A percentile compares a stretch with the other conserved stretches of the same genome.
Conservation (phyloP, 2,888 invertebrate species). For the Chirona hameri region DNA sequence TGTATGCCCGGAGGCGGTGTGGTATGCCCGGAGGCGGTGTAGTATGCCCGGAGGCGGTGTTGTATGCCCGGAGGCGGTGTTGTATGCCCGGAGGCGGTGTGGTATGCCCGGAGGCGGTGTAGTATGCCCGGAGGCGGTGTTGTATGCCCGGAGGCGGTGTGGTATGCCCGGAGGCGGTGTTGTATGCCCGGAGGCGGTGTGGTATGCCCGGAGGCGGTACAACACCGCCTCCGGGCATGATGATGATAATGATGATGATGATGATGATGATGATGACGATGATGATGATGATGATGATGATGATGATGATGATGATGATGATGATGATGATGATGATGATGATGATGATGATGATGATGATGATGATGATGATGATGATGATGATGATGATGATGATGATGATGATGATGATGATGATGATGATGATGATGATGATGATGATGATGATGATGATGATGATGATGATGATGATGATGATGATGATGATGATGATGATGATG, state of each 20-base stretch:
- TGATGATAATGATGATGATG: constrained; percentile 22
- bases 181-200: no score
- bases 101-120: no score
- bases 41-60: no score
- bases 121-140: no score
- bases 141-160: no score
- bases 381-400: constrained; percentile 52
- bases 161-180: no score
- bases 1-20: no score
- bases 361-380: constrained; percentile 46
- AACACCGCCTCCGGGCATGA: no score
- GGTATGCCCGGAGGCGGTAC: no score
- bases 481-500: constrained; percentile 34
- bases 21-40: no score
- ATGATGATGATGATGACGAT: constrained; percentile 10
- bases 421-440: constrained; percentile 48
- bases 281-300: constrained; percentile 22
- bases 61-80: no score
- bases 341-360: constrained; percentile 22
- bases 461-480: constrained; percentile 48
- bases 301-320: constrained; percentile 22
- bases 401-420: constrained; percentile 36
- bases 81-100: no score
- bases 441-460: constrained; percentile 35
- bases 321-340: constrained; percentile 22